Conservation (phyloP, 2,888 invertebrate species). For the Hypercompe scribonia region DNA sequence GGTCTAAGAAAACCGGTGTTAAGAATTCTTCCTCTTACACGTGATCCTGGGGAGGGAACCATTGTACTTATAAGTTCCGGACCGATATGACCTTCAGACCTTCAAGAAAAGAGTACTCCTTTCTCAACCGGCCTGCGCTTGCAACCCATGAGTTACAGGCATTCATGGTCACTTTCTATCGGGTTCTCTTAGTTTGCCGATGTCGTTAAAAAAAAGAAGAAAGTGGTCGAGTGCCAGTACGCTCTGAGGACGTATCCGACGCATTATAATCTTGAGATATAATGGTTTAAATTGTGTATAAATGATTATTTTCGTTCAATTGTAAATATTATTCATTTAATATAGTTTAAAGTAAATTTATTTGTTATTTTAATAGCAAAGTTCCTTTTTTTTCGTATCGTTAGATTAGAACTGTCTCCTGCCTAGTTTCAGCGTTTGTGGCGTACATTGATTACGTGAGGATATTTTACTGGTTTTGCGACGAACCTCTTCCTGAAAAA, state of each 20-base stretch:
- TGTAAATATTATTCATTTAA: conserved; percentile 8
- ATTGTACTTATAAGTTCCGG: too few species aligned
- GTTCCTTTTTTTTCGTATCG: conserved; percentile 8
- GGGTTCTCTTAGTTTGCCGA: too few species aligned
- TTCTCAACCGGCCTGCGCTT: too few species aligned
- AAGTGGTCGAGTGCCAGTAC: neutral
- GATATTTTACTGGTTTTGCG: neutral
- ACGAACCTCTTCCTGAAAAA: neutral
- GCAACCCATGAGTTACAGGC: too few species aligned
- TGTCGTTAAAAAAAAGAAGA: too few species aligned
- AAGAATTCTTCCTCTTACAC: too few species aligned
- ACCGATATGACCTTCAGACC: too few species aligned
- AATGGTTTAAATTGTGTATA: neutral
- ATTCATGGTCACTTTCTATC: too few species aligned
- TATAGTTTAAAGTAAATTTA: neutral
- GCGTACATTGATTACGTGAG: conserved; percentile 1
- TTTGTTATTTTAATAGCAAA: conserved; percentile 5
- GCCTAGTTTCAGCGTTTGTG: neutral
- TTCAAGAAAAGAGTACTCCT: too few species aligned
- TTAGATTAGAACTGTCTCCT: neutral
- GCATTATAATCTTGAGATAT: neutral
- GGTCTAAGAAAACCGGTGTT: too few species aligned
- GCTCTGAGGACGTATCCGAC: neutral
- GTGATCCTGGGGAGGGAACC: too few species aligned
- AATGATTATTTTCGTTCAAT: neutral